These are phyloP conservation scores for Dipodomys merriami DNA, from an alignment of 2,113 vertebrate species.

Conservation along the genomic window DNA sequence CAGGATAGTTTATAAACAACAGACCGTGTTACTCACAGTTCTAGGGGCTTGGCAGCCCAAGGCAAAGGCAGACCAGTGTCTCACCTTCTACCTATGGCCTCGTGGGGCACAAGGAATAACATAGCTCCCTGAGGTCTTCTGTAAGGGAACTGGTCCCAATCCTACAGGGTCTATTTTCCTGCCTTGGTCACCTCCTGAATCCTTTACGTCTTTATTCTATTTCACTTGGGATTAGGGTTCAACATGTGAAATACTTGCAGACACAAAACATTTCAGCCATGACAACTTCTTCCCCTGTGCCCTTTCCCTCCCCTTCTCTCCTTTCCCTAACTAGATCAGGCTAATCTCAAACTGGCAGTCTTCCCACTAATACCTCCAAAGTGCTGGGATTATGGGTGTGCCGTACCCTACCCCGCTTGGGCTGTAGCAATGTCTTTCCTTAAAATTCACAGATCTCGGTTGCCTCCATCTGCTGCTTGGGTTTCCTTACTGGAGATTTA, in stretches of 20 bases:
- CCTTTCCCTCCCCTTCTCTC: too few species aligned
- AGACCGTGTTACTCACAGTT: background rate
- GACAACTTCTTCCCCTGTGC: too few species aligned
- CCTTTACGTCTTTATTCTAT: background rate
- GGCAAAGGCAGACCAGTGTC: background rate
- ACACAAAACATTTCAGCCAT: background rate
- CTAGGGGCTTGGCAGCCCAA: background rate
- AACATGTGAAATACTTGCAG: background rate
- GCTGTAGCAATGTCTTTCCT: background rate
- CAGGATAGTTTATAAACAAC: background rate
- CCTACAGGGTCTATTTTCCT: background rate
- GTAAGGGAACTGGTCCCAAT: background rate
- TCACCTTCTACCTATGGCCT: background rate
- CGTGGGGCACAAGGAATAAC: too few species aligned
- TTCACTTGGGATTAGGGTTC: background rate
- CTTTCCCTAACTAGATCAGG: too few species aligned
- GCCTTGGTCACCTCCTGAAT: background rate
- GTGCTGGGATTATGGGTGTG: too few species aligned
- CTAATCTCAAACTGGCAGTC: too few species aligned
- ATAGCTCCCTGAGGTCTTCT: background rate
- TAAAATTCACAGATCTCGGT: background rate
- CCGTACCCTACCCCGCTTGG: background rate
- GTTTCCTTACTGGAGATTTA: constrained; percentile 8
- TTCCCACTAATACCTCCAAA: too few species aligned
- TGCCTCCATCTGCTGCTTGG: background rate